Percentiles rank a stretch among this genome's conserved stretches.
phyloP scores from a whole-genome alignment of 2,797 vertebrate species.

The Lepilemur septentrionalis region DNA sequence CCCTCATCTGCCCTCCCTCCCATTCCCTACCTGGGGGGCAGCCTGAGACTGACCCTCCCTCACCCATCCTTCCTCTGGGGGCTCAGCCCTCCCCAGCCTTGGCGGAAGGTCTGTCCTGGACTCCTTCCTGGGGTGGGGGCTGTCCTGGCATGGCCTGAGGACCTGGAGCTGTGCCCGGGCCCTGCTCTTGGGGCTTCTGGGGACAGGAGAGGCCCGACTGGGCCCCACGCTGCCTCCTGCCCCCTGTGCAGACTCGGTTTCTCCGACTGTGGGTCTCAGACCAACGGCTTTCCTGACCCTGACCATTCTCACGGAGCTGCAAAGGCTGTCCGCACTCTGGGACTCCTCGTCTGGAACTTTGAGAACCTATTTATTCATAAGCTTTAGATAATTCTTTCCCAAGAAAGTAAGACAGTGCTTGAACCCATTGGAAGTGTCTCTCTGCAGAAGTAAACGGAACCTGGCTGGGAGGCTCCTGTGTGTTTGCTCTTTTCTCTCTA shows the following conservation, averaged over 20 bases:
- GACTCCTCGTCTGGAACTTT: constrained; percentile 24
- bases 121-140: constrained; percentile 60
- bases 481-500: not conserved
- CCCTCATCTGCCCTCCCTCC: no score
- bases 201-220: not conserved
- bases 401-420: not conserved
- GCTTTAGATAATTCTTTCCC: not conserved
- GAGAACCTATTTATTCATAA: constrained; percentile 34
- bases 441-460: not conserved
- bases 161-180: constrained; percentile 69
- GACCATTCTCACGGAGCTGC: constrained; percentile 71
- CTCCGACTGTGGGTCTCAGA: constrained; percentile 83
- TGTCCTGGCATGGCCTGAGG: constrained; percentile 72
- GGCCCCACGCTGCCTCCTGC: constrained; percentile 48
- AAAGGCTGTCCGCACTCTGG: not conserved
- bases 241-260: constrained; percentile 85
- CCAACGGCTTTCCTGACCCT: constrained; percentile 86
- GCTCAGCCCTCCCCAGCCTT: no score
- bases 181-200: constrained; percentile 52
- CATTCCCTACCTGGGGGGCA: no score
- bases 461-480: not conserved
- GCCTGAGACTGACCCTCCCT: no score
- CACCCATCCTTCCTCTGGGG: no score
- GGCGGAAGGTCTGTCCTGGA: not conserved
- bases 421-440: not conserved